Evolutionary conservation across 2,113 vertebrate genomes (phyloP).

Genomic region (Bubo blakistoni): DNA sequence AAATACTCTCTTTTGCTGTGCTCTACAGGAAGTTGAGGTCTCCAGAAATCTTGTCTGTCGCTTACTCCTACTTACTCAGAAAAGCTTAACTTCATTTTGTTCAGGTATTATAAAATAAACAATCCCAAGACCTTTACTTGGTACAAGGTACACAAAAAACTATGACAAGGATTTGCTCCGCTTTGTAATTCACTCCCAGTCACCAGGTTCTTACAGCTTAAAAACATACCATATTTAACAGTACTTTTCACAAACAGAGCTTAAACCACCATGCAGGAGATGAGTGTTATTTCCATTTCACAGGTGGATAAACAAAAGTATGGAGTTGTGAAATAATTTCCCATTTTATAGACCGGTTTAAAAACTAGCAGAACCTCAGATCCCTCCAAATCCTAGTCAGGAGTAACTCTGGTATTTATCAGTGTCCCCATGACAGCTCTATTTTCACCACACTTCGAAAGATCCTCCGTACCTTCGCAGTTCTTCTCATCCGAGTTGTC

Average conservation of each 20-base stretch:
- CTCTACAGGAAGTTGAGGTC: background rate
- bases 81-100: background rate
- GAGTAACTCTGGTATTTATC: background rate
- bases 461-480: conserved; percentile 80
- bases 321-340: background rate
- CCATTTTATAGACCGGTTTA: background rate
- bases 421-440: background rate
- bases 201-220: background rate
- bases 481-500: conserved; percentile 93
- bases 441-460: background rate
- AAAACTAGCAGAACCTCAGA: background rate
- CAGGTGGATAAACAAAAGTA: background rate
- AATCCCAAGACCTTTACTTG: background rate
- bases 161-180: background rate
- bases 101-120: background rate
- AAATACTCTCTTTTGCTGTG: background rate
- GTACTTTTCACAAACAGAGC: background rate
- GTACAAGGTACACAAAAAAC: background rate
- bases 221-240: background rate
- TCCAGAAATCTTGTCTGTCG: background rate
- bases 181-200: background rate
- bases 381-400: background rate
- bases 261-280: background rate
- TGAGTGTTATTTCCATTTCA: background rate
- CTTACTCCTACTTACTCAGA: background rate